A percentile compares a stretch with the other conserved stretches of the same genome.
Evolutionary conservation across 2,113 vertebrate species (phyloP).

Genomic region (Cryptomyrus ogoouensis): DNA sequence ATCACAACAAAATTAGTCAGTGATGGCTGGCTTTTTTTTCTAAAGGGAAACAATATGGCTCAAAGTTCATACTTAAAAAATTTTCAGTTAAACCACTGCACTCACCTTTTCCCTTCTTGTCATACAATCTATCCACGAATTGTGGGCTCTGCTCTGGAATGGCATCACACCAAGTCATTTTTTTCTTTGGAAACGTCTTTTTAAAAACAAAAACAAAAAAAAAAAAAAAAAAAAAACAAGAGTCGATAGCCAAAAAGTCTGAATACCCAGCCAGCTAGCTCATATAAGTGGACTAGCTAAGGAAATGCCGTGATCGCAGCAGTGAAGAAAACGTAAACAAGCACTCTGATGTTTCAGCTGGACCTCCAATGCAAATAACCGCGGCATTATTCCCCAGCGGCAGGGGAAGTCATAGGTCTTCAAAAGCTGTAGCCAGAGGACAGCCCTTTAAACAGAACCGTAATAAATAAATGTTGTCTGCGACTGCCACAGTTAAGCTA

Average conservation of each 20-base stretch:
- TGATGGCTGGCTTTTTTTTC: neutral
- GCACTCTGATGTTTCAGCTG: neutral
- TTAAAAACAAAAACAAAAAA: neutral
- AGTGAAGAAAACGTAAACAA: conserved; percentile 12
- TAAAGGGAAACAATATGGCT: conserved; percentile 9
- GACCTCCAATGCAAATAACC: neutral
- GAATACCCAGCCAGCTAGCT: neutral
- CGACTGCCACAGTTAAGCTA: neutral
- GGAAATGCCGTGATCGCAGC: neutral
- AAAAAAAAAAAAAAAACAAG: neutral
- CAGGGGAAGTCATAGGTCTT: conserved; percentile 2
- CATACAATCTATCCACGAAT: neutral
- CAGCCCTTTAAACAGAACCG: conserved; percentile 13
- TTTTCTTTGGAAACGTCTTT: neutral
- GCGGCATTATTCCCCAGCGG: neutral
- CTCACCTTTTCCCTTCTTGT: neutral
- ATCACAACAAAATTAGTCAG: neutral
- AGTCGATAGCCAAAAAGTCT: neutral
- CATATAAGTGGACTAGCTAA: neutral
- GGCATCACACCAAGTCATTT: neutral
- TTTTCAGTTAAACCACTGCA: neutral
- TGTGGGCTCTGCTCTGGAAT: neutral
- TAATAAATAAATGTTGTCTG: conserved; percentile 8
- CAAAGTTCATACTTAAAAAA: neutral
- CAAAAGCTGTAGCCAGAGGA: neutral